Percentiles rank a stretch among this genome's conserved stretches.
phyloP scores from a whole-genome alignment of 2,888 invertebrate species.

The Aphidius colemani region DNA sequence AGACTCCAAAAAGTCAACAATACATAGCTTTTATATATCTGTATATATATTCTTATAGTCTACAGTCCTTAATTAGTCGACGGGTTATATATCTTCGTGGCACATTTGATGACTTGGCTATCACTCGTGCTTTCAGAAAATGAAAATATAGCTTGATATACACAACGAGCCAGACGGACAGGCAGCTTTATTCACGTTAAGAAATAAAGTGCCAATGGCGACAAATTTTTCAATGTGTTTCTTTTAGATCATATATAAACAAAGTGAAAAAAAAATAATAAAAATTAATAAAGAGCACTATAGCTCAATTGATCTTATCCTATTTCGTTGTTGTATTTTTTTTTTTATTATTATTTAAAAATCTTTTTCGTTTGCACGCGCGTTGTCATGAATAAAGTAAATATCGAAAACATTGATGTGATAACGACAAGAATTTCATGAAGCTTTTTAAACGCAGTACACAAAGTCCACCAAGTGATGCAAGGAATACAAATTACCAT shows the following conservation, averaged over 20 bases:
- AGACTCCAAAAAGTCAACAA: conserved; percentile 41
- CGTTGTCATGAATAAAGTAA: conserved; percentile 10
- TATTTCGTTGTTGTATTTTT: too few species aligned
- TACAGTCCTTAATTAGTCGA: not conserved
- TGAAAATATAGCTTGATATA: too few species aligned
- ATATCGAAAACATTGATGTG: conserved; percentile 38
- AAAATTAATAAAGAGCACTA: conserved; percentile 5
- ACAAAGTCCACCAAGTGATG: conserved; percentile 51
- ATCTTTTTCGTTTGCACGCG: too few species aligned
- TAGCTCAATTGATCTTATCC: not conserved
- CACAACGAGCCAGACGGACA: not conserved
- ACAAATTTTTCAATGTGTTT: conserved; percentile 16
- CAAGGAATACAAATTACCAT: conserved; percentile 53
- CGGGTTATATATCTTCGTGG: conserved; percentile 26
- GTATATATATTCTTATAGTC: conserved; percentile 13
- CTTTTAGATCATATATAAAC: conserved; percentile 9
- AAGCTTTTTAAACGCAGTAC: conserved; percentile 51
- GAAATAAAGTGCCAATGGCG: conserved; percentile 13
- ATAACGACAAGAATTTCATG: conserved; percentile 51
- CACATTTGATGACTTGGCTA: conserved; percentile 32
- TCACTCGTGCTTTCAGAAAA: conserved; percentile 23
- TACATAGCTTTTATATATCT: conserved; percentile 36
- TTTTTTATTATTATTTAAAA: too few species aligned
- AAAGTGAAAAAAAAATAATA: conserved; percentile 13
- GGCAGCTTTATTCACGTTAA: conserved; percentile 4